Evolutionary conservation across 2,113 vertebrate genomes (phyloP).

Genomic region (Arenaria interpres): DNA sequence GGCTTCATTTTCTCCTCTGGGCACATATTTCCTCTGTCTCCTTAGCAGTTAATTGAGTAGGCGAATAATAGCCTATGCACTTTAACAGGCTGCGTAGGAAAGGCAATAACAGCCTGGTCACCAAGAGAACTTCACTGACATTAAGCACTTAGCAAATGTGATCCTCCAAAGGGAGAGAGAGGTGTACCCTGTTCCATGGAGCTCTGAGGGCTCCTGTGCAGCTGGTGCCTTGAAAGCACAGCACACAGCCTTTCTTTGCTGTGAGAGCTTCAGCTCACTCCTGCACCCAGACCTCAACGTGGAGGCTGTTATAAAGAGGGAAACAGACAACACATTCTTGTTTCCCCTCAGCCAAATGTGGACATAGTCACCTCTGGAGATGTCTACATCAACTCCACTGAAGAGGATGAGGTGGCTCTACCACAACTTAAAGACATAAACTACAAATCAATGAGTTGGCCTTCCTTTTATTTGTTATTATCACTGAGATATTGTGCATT

Average conservation of each 20-base stretch:
- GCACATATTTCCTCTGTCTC: constrained; percentile 80
- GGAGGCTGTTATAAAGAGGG: neutral
- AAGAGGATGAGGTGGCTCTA: neutral
- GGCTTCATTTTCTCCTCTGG: constrained; percentile 64
- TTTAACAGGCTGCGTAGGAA: constrained; percentile 40
- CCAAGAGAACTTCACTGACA: constrained; percentile 70
- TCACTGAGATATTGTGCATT: neutral
- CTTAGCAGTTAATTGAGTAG: constrained; percentile 91
- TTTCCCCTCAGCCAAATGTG: neutral
- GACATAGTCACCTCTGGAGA: neutral
- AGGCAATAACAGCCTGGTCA: constrained; percentile 69
- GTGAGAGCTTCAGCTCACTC: neutral
- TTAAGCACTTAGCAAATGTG: constrained; percentile 64
- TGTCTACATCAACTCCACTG: neutral
- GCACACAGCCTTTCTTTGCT: neutral
- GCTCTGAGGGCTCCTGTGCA: constrained; percentile 32
- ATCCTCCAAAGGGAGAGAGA: constrained; percentile 30
- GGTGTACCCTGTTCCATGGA: constrained; percentile 1
- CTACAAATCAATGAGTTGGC: neutral
- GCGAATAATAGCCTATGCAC: constrained; percentile 75
- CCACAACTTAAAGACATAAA: neutral
- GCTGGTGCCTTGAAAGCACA: constrained; percentile 31
- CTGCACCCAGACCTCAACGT: neutral
- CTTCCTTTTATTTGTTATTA: neutral
- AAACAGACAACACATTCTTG: neutral